Base-by-base conservation (phyloP, 1,140 invertebrate species). In the Pogonus chalceus region DNA sequence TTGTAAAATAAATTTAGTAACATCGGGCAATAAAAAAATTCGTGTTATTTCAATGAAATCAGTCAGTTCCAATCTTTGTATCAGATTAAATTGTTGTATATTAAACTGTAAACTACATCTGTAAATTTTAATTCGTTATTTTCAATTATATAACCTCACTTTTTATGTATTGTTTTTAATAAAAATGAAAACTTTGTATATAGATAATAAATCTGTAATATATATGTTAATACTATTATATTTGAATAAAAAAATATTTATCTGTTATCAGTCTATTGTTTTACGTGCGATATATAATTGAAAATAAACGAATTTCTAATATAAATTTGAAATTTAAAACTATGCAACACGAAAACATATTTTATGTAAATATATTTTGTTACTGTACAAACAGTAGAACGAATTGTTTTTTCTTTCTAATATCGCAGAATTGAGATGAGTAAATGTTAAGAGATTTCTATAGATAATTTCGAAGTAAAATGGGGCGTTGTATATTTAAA, bases 361-460 rank as follows among this genome's bases (percentile, higher is more conserved):
- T 43, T 43, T 12, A 18, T 43, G 37, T 58, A 59, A 57, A 59
- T 62, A 62, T 62, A 58, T 60, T 62, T 59, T 62, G 56, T 58
- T 56, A 56, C 57, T 57, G 52, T 58, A 56, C 54, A 65, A 62
- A 62, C 54, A 60, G 57, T 62, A 57, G 60, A 63, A 63, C 60
- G 37, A 43, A 43, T 7, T 43, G 62, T 62, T 62, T 59, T 55
- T 54, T 52, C 53, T 57, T 53, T 60, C 61, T 65, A 68, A 63
- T 68, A 68, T 68, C 65, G 65, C 65, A 68, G 66, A 43, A 16
- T 7, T 43, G 37, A 43, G 37, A 12, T 18, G 9, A 43, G 37
- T 12, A 7, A 43, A 3, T 9, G 18, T 43, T 43, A n/a, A n/a
- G 37, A 43, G 9, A 16, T 12, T 12, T 43, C 37, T 4, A 18